Conservation (phyloP, 2,888 invertebrate species). For the Thysanoteuthis rhombus region DNA sequence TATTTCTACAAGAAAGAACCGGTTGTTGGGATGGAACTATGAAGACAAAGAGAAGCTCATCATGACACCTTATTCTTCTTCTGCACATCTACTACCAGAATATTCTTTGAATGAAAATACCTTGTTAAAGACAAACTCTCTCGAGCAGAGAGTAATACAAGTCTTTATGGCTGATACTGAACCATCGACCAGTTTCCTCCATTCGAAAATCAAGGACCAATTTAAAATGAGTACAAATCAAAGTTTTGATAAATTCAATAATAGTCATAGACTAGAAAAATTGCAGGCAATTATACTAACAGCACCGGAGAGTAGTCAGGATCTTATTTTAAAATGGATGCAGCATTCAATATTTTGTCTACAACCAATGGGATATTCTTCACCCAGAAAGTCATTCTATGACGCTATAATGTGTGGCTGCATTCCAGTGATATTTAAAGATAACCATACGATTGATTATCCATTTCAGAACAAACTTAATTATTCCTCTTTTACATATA, state of each 20-base stretch:
- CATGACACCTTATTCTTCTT: background rate
- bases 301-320: too few relatives aligned
- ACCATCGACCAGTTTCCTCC: background rate
- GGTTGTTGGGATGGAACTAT: background rate
- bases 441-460: conserved; percentile 40
- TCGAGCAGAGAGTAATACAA: background rate
- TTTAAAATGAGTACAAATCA: background rate
- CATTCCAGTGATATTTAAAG: conserved; percentile 53
- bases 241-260: background rate
- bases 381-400: conserved; percentile 59
- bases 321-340: background rate
- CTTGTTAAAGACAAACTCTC: background rate
- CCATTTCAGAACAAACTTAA: conserved; percentile 45
- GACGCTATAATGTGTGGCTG: conserved; percentile 57
- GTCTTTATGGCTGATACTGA: background rate
- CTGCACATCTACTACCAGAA: background rate
- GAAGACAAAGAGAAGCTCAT: background rate
- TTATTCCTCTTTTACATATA: conserved; percentile 35
- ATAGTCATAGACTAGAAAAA: too few relatives aligned
- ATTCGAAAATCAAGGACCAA: background rate
- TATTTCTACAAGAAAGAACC: background rate
- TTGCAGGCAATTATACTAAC: too few relatives aligned
- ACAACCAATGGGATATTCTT: conserved; percentile 44
- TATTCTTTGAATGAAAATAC: background rate
- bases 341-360: background rate